These are phyloP conservation scores for Sesamia nonagrioides DNA, from an alignment of 1,140 invertebrate genomes.

Conservation along the genomic window DNA sequence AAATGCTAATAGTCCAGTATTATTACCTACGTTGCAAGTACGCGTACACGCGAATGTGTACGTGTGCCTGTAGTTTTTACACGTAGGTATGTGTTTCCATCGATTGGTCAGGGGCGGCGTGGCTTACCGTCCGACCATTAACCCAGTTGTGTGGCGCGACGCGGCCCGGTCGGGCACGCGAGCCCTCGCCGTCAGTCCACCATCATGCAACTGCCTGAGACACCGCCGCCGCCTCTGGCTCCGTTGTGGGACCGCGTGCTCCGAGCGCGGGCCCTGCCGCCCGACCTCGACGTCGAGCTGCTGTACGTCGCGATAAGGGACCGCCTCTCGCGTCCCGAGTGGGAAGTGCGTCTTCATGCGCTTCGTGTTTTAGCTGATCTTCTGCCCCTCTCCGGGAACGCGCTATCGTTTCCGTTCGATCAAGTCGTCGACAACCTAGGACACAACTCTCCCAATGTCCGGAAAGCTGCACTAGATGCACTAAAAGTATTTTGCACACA, in stretches of 20 bases:
- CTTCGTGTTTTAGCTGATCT: conserved; percentile 92
- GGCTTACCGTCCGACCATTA: conserved; percentile 84
- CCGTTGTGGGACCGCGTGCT: conserved; percentile 93
- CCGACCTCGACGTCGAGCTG: conserved; percentile 89
- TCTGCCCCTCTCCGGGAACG: conserved; percentile 90
- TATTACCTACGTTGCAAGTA: conserved; percentile 11
- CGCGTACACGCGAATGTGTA: conserved; percentile 33
- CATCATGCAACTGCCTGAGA: conserved; percentile 83
- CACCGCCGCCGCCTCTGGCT: conserved; percentile 88
- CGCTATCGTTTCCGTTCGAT: conserved; percentile 90
- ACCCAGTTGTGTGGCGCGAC: conserved; percentile 82
- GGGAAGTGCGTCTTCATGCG: conserved; percentile 93
- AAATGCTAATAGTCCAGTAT: conserved; percentile 26
- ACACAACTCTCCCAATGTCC: conserved; percentile 92
- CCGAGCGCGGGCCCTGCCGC: conserved; percentile 88
- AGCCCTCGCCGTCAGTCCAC: conserved; percentile 69
- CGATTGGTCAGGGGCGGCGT: conserved; percentile 82
- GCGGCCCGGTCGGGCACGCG: conserved; percentile 78
- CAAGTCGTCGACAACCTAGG: conserved; percentile 92
- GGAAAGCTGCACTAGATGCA: conserved; percentile 92
- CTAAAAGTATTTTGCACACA: conserved; percentile 90
- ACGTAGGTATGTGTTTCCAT: conserved; percentile 65
- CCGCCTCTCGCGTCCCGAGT: conserved; percentile 92
- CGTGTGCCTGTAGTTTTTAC: conserved; percentile 25
- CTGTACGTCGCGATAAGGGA: conserved; percentile 91